Evolutionary conservation across 2,888 invertebrate genomes (phyloP).

Genomic region (Lycia hirtaria): DNA sequence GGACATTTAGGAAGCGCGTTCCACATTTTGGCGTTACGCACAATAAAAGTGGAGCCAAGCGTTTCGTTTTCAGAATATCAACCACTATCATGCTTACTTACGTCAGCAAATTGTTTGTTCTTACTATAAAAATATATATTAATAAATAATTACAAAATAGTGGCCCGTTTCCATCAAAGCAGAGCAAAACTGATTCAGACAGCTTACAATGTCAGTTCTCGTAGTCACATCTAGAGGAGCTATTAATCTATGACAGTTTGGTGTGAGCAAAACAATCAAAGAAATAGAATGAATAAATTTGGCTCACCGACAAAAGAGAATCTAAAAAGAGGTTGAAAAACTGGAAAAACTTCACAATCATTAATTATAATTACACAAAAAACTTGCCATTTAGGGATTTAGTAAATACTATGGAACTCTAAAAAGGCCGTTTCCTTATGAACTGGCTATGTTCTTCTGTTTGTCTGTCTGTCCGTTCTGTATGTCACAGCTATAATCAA

Average conservation of each 20-base stretch:
- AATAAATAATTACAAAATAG: too few relatives aligned
- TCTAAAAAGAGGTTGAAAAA: neutral
- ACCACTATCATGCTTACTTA: too few relatives aligned
- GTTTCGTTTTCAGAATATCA: too few relatives aligned
- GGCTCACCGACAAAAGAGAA: neutral
- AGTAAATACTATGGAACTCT: neutral
- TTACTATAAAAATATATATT: too few relatives aligned
- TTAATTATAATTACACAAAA: neutral
- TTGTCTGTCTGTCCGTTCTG: too few relatives aligned
- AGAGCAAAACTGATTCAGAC: conserved; percentile 10
- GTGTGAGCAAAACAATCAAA: conserved; percentile 1
- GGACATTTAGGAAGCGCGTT: too few relatives aligned
- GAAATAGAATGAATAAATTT: conserved; percentile 1
- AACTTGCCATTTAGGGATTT: neutral
- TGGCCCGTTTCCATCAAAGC: neutral
- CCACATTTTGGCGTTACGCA: too few relatives aligned
- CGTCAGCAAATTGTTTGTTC: too few relatives aligned
- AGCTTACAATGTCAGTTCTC: conserved; percentile 7
- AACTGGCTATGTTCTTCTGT: too few relatives aligned
- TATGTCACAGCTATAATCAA: too few relatives aligned
- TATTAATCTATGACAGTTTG: conserved; percentile 21
- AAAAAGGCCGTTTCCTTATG: neutral
- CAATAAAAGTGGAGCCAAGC: too few relatives aligned
- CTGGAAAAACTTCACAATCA: neutral
- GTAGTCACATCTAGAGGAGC: conserved; percentile 6